These are phyloP conservation scores for Cephus rjabovi DNA, from an alignment of 2,888 invertebrate genomes.

Conservation along the genomic window DNA sequence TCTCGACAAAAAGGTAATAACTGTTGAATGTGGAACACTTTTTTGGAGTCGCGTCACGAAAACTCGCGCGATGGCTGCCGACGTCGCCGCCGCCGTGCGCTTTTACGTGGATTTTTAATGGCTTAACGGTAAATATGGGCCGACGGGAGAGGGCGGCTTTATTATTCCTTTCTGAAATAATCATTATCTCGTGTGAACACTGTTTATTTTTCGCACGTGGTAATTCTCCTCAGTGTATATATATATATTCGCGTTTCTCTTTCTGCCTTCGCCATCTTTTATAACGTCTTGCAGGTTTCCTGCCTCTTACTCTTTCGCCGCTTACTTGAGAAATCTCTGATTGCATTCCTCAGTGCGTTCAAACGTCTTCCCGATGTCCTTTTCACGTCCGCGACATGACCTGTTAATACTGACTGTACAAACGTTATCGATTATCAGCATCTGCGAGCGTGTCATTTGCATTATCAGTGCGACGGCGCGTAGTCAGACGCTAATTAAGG, in stretches of 20 bases:
- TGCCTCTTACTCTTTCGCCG: neutral
- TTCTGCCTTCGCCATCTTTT: neutral
- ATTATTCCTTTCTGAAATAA: constrained; percentile 1
- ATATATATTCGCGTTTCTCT: constrained; percentile 1
- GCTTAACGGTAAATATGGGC: constrained; percentile 25
- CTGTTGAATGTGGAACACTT: constrained; percentile 29
- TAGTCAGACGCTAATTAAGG: neutral
- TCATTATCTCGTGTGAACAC: constrained; percentile 23
- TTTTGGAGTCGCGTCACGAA: constrained; percentile 15
- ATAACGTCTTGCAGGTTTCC: neutral
- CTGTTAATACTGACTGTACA: neutral
- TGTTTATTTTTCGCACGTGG: constrained; percentile 32
- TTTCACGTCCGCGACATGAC: neutral
- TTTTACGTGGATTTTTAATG: constrained; percentile 30
- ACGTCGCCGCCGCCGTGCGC: constrained; percentile 11
- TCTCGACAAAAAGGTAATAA: constrained; percentile 23
- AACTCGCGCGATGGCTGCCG: constrained; percentile 6
- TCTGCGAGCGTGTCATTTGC: neutral
- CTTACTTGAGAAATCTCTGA: neutral
- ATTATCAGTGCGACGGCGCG: neutral
- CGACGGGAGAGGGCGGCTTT: constrained; percentile 12
- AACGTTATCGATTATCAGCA: neutral
- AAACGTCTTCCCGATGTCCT: neutral
- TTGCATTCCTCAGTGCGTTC: neutral
- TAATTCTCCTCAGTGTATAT: constrained; percentile 4